Percentiles rank a stretch among this genome's conserved stretches.
Conservation (phyloP, 2,888 invertebrate genomes). For the Napeogenes sylphis region DNA sequence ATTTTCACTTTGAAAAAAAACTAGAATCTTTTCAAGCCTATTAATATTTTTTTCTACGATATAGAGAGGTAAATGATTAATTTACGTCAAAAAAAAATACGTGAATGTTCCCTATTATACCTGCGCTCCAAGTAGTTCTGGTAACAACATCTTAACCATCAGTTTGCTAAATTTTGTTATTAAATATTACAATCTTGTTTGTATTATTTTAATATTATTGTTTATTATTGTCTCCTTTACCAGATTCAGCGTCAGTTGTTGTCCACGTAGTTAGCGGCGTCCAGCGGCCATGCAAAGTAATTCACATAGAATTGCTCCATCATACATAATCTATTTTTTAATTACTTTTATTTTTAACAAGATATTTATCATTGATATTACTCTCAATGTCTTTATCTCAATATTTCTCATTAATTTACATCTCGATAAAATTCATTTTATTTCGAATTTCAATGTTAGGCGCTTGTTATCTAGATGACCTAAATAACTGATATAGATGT, state of each 20-base stretch:
- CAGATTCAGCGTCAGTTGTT: constrained; percentile 88
- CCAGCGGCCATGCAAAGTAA: constrained; percentile 80
- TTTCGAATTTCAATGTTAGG: constrained; percentile 11
- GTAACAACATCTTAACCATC: constrained; percentile 45
- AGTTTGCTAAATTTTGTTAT: neutral
- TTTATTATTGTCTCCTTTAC: constrained; percentile 34
- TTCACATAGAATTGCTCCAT: constrained; percentile 43
- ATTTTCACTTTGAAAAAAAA: too few relatives aligned
- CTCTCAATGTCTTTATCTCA: constrained; percentile 11
- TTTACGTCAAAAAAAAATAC: too few relatives aligned
- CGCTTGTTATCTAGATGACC: constrained; percentile 57
- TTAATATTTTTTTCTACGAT: too few relatives aligned
- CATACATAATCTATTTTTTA: constrained; percentile 39
- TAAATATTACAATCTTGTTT: too few relatives aligned
- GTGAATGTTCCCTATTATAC: too few relatives aligned
- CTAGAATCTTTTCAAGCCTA: too few relatives aligned
- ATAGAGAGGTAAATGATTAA: too few relatives aligned
- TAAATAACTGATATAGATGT: constrained; percentile 32
- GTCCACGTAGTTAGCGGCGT: constrained; percentile 89
- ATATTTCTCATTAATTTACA: constrained; percentile 9
- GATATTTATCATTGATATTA: constrained; percentile 29
- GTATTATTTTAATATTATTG: too few relatives aligned
- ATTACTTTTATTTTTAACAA: constrained; percentile 40
- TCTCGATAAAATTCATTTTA: constrained; percentile 12
- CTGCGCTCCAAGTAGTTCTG: constrained; percentile 90